A percentile compares a stretch with the other conserved stretches of the same genome.
Conservation (phyloP, 1,140 invertebrate species). For the Dendroctonus ponderosae region DNA sequence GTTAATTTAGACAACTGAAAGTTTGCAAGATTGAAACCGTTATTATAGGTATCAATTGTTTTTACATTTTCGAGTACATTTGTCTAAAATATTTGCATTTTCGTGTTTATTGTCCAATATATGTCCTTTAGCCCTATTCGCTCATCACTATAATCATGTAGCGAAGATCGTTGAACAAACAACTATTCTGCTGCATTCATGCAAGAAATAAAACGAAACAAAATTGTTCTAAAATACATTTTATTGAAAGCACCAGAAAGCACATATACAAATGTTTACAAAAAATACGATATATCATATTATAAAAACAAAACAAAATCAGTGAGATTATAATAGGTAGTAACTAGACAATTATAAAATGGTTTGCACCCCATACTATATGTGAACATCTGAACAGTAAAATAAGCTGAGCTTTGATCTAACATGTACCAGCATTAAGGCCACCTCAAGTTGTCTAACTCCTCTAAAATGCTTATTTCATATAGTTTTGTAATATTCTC, state of each 20-base stretch:
- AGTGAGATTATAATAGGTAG: conserved; percentile 1
- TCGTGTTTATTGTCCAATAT: neutral
- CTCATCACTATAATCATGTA: too few species aligned
- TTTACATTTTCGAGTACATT: too few species aligned
- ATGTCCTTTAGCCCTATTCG: too few species aligned
- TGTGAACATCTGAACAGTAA: conserved; percentile 7
- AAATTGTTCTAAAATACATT: conserved; percentile 21
- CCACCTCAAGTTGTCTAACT: conserved; percentile 33
- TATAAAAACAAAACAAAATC: conserved; percentile 31
- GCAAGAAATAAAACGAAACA: conserved; percentile 16
- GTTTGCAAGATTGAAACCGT: neutral
- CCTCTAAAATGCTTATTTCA: conserved; percentile 12
- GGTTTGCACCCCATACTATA: conserved; percentile 21
- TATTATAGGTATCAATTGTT: too few species aligned
- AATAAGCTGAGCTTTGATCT: conserved; percentile 4
- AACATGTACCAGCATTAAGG: conserved; percentile 33
- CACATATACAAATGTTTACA: conserved; percentile 43
- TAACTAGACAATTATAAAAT: conserved; percentile 15
- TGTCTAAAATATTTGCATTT: too few species aligned
- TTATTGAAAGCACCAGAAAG: conserved; percentile 40
- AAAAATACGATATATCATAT: conserved; percentile 34
- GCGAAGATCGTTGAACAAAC: too few species aligned
- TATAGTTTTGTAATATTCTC: conserved; percentile 8
- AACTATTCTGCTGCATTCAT: too few species aligned
- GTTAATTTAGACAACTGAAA: neutral